Evolutionary conservation across 37 sponge, comb jelly and placozoan genomes (phyloP).

Genomic region (Corticium candelabrum): DNA sequence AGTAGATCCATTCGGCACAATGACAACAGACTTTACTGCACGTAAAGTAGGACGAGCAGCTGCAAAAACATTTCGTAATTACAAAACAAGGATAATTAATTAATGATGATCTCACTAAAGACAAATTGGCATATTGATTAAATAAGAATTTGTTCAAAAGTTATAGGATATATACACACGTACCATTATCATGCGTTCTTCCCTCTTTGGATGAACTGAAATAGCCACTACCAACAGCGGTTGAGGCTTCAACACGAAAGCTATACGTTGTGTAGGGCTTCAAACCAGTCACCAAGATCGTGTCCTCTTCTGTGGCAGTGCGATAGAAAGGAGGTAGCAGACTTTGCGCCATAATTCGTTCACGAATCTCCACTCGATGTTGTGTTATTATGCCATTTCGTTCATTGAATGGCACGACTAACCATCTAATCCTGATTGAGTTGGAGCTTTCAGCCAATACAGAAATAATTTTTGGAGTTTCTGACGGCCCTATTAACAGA

Average conservation of each 20-base stretch:
- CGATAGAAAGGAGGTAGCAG: too few relatives aligned
- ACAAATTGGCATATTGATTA: too few relatives aligned
- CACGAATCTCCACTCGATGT: constrained; percentile 13
- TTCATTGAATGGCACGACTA: background rate
- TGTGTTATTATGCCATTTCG: constrained; percentile 23
- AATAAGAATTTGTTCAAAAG: too few relatives aligned
- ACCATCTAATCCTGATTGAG: constrained; percentile 14
- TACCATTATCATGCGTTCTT: background rate
- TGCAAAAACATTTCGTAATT: too few relatives aligned
- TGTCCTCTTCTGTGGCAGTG: background rate
- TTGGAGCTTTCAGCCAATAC: constrained; percentile 1
- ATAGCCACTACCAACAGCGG: background rate
- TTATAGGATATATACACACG: too few relatives aligned
- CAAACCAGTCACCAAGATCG: background rate
- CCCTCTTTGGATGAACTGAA: background rate
- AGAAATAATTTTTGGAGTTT: background rate
- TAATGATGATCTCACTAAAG: too few relatives aligned
- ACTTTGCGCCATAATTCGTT: background rate
- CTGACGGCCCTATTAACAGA: background rate
- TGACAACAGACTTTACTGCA: too few relatives aligned
- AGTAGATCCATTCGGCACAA: too few relatives aligned
- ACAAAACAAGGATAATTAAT: too few relatives aligned
- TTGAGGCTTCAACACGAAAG: background rate
- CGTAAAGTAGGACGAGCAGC: too few relatives aligned
- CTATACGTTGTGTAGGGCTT: background rate